These are phyloP conservation scores for Mus caroli DNA, from an alignment of 2,797 vertebrate genomes.

Conservation along the genomic window DNA sequence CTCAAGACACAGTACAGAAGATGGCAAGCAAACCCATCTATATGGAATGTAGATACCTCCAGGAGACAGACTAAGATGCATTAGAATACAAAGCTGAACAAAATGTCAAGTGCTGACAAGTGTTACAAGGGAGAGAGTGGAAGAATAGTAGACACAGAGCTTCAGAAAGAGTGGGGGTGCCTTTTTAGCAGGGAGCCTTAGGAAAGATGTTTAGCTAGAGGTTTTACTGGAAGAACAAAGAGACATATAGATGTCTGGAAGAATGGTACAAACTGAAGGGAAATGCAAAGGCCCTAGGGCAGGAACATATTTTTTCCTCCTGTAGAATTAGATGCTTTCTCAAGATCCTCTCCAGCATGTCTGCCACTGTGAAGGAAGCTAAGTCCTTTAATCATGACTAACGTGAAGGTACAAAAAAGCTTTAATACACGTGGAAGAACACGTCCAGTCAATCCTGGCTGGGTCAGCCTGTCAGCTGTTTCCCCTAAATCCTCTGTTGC, in stretches of 20 bases:
- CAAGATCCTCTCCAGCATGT: constrained; percentile 19
- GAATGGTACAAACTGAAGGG: neutral
- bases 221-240: neutral
- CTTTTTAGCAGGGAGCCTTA: neutral
- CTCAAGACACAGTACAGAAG: neutral
- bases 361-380: neutral
- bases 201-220: neutral
- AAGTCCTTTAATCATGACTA: neutral
- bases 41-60: neutral
- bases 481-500: neutral
- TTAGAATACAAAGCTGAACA: constrained; percentile 10
- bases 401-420: neutral
- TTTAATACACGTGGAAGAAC: neutral
- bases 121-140: neutral
- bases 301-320: neutral
- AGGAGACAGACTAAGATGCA: constrained; percentile 1
- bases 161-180: accelerated
- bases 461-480: neutral
- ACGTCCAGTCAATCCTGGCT: neutral
- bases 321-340: neutral
- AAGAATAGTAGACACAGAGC: too few species aligned
- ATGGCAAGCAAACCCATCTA: neutral
- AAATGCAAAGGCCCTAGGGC: neutral
- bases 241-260: neutral
- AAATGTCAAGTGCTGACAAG: neutral